Conservation (phyloP, 1,140 invertebrate species). For the Schlechtendalia chinensis region DNA sequence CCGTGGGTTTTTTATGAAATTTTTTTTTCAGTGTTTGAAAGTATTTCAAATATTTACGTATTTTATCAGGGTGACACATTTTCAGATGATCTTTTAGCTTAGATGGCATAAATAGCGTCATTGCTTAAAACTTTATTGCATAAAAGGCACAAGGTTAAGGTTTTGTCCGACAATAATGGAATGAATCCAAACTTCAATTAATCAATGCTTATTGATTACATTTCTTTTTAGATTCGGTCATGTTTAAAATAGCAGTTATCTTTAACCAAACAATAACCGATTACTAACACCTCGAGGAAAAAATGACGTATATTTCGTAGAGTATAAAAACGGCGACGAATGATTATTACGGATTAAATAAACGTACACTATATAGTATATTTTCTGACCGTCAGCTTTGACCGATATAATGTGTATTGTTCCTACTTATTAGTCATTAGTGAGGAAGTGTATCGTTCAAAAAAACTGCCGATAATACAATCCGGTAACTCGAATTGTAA, state of each 20-base stretch:
- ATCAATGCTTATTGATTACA: constrained; percentile 1
- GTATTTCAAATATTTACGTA: not conserved
- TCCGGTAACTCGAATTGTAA: constrained; percentile 9
- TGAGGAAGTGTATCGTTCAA: not conserved
- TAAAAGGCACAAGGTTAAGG: constrained; percentile 7
- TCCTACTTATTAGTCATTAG: not conserved
- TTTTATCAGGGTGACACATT: too few species aligned
- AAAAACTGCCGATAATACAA: not conserved
- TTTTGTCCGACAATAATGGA: constrained; percentile 16
- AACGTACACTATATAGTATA: constrained; percentile 7
- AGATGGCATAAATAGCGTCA: not conserved
- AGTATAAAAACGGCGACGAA: too few species aligned
- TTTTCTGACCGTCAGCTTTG: not conserved
- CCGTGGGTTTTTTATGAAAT: not conserved
- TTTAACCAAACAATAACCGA: constrained; percentile 3
- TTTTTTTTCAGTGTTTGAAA: constrained; percentile 35
- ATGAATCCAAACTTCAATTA: constrained; percentile 9
- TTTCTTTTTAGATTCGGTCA: constrained; percentile 5
- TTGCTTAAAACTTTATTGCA: constrained; percentile 12
- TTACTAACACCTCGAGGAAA: constrained; percentile 24
- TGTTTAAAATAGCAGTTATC: constrained; percentile 7
- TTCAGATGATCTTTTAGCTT: too few species aligned
- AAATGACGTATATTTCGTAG: constrained; percentile 19
- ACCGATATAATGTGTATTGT: too few species aligned
- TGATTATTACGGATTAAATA: not conserved